These are phyloP conservation scores for Sciurus niger DNA, from an alignment of 2,113 vertebrate species.

Conservation along the genomic window DNA sequence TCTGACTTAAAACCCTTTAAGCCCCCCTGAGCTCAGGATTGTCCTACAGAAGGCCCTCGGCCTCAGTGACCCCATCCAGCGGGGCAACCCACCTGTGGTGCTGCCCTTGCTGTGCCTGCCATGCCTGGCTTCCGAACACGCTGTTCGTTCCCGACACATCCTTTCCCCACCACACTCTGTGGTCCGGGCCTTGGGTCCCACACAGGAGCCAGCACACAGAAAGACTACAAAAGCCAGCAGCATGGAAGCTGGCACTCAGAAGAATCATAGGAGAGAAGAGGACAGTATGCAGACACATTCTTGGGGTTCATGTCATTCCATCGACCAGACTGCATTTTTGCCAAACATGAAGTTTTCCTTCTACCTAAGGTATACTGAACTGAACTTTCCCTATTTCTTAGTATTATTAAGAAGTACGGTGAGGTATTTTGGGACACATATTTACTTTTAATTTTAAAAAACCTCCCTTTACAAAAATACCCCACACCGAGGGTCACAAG, in stretches of 20 bases:
- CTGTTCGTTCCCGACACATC: too few relatives aligned
- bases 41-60: background rate
- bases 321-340: too few relatives aligned
- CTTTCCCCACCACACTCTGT: background rate
- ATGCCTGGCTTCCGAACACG: background rate
- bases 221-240: background rate
- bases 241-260: background rate
- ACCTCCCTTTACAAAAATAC: background rate
- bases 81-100: background rate
- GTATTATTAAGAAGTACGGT: background rate
- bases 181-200: background rate
- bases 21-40: background rate
- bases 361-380: rapidly evolving
- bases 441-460: conserved; percentile 28
- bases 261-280: background rate
- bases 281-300: rapidly evolving
- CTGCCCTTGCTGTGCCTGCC: too few relatives aligned
- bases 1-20: background rate
- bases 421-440: background rate
- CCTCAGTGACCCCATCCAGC: background rate
- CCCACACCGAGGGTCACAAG: rapidly evolving
- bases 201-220: too few relatives aligned
- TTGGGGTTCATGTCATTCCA: rapidly evolving
- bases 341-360: background rate
- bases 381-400: rapidly evolving